These are phyloP conservation scores for Chlorops oryzae DNA, from an alignment of 1,140 invertebrate genomes.

Conservation along the genomic window DNA sequence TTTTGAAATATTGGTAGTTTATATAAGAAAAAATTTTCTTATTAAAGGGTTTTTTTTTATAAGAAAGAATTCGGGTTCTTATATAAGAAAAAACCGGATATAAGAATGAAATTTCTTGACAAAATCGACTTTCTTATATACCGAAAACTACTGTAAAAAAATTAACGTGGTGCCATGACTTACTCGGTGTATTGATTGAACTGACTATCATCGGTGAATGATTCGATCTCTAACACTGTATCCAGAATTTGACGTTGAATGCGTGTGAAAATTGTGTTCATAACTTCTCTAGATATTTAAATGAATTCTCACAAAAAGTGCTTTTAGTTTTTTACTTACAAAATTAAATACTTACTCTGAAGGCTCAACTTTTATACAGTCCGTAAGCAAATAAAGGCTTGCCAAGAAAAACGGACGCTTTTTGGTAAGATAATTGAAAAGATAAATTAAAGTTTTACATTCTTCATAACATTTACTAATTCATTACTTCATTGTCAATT, in stretches of 20 bases:
- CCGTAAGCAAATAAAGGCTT: constrained; percentile 34
- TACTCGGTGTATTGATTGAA: constrained; percentile 35
- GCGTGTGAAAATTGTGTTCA: constrained; percentile 39
- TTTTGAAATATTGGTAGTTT: too few species aligned
- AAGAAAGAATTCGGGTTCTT: too few species aligned
- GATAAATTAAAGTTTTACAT: too few species aligned
- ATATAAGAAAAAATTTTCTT: too few species aligned
- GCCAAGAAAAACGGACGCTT: constrained; percentile 40
- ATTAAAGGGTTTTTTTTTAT: too few species aligned
- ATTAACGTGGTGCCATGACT: too few species aligned
- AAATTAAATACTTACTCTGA: constrained; percentile 30
- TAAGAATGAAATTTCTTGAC: too few species aligned
- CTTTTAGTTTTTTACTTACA: too few species aligned
- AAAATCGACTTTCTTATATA: too few species aligned
- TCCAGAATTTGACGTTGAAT: constrained; percentile 46
- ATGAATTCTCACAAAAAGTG: neutral
- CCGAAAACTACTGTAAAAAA: too few species aligned
- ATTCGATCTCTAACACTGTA: constrained; percentile 35
- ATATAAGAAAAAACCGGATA: too few species aligned
- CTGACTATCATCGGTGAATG: constrained; percentile 32
- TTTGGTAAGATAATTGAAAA: neutral
- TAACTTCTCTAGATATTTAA: constrained; percentile 23
- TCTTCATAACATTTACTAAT: neutral
- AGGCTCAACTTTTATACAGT: constrained; percentile 47
- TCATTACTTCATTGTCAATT: neutral